Conservation (phyloP, 2,113 vertebrate species). For the Mixornis gularis region DNA sequence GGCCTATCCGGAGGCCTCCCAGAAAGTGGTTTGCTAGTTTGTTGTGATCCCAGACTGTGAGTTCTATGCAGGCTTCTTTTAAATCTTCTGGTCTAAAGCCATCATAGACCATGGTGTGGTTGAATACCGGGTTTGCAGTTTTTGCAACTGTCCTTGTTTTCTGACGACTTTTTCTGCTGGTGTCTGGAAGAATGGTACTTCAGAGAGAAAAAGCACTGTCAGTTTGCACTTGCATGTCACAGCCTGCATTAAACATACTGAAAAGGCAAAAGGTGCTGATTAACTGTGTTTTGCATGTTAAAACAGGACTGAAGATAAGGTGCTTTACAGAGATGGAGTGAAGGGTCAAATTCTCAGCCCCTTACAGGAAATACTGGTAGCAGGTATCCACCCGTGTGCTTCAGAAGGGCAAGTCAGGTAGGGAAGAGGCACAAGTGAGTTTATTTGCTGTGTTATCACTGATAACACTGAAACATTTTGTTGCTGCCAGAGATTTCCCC, state of each 20-base stretch:
- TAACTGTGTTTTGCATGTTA: not conserved
- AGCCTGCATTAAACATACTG: not conserved
- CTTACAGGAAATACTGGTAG: not conserved
- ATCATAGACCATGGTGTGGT: slow-evolving; percentile 95
- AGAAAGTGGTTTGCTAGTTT: slow-evolving; percentile 85
- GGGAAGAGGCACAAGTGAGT: not conserved
- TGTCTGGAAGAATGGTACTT: slow-evolving; percentile 88
- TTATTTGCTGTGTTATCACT: not conserved
- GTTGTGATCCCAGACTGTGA: slow-evolving; percentile 93
- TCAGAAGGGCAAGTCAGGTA: not conserved
- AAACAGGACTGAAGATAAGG: not conserved
- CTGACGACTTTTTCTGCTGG: slow-evolving; percentile 83
- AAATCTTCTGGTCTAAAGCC: slow-evolving; percentile 85
- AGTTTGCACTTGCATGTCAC: not conserved
- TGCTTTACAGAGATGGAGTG: not conserved
- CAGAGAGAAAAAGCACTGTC: not conserved
- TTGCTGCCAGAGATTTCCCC: not conserved
- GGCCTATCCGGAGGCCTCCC: slow-evolving; percentile 87
- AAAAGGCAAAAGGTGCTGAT: not conserved
- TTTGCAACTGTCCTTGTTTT: slow-evolving; percentile 86
- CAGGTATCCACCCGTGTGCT: not conserved
- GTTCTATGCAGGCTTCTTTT: slow-evolving; percentile 85
- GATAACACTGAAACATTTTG: not conserved
- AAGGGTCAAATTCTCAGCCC: not conserved
- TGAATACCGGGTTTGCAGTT: slow-evolving; percentile 84